Evolutionary conservation across 1,140 invertebrate species (phyloP), one percentile per base, ranked within the genome.

Genomic region (Halesus radiatus): DNA sequence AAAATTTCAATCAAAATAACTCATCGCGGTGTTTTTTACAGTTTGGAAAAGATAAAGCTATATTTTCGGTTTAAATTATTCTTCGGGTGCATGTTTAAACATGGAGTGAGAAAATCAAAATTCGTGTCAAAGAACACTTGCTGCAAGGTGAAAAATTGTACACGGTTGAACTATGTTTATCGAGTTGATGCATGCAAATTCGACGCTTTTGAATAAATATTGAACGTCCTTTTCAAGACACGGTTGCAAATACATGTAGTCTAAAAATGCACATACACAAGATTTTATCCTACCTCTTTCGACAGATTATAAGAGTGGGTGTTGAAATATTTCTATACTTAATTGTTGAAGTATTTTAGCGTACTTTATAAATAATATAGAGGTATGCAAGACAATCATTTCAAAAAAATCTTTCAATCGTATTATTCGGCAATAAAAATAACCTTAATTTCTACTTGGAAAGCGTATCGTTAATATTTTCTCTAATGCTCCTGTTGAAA

Each of bases 181-280:
- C 45, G 45, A 54, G 37, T 22, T 72, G 68, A 72, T 72, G 68
- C 45, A 72, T 53, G 18, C 45, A 72, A 66, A 72, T 72, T 72
- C 26, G 45, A 54, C 37, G 68, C 50, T 72, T 53, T 50, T 72
- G 68, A 52, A 72, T 72, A 72, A 72, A 72, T 72, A 72, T 72
- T 72, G 68, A 72, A 72, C 26, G 22, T 72, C 10, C n/a, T 53
- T 72, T 16, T 2, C 45, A 52, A 22, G 50, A 16, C 68, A 72
- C 15, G 53, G 37, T 72, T 23, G 68, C 37, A 8, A 3, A 20
- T 52, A 45, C 7, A n/a, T n/a, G n/a, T 29, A 53, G 22, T 72
- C 52, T 53, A 16, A 16, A 37, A 16, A 60, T 22, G 26, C 1
- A 3, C 15, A 13, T 60, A 20, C 23, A 22, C 10, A 23, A 13